Conservation (phyloP, 2,113 vertebrate genomes). For the Mobula birostris region DNA sequence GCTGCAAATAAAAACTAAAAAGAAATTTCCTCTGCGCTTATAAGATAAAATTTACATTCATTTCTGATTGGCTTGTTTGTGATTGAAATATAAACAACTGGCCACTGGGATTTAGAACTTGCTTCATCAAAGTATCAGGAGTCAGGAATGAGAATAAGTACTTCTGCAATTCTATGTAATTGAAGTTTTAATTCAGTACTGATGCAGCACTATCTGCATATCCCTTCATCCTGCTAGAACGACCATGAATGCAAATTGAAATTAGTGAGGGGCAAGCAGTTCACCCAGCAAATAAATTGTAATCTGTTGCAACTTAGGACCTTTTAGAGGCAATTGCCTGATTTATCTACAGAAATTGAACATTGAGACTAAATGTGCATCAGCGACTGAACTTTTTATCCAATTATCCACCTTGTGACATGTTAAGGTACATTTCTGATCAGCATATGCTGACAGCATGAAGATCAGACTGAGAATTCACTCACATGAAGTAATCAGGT, state of each 20-base stretch:
- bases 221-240: not conserved
- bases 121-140: not conserved
- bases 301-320: not conserved
- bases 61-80: not conserved
- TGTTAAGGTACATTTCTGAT: not conserved
- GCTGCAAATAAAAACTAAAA: not conserved
- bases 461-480: not conserved
- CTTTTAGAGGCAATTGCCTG: not conserved
- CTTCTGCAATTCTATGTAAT: not conserved
- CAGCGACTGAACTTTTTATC: not conserved
- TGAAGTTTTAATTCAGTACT: not conserved
- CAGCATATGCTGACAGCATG: not conserved
- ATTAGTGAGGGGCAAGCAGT: not conserved
- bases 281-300: not conserved
- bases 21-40: not conserved
- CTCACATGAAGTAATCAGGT: not conserved
- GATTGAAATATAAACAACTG: not conserved
- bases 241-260: not conserved
- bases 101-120: not conserved
- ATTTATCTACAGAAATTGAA: not conserved
- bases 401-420: not conserved
- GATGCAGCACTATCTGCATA: not conserved
- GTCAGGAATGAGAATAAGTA: not conserved
- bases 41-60: not conserved
- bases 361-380: constrained; percentile 16